Base-by-base conservation (phyloP, 2,113 vertebrate genomes). In the Percina caprodes region DNA sequence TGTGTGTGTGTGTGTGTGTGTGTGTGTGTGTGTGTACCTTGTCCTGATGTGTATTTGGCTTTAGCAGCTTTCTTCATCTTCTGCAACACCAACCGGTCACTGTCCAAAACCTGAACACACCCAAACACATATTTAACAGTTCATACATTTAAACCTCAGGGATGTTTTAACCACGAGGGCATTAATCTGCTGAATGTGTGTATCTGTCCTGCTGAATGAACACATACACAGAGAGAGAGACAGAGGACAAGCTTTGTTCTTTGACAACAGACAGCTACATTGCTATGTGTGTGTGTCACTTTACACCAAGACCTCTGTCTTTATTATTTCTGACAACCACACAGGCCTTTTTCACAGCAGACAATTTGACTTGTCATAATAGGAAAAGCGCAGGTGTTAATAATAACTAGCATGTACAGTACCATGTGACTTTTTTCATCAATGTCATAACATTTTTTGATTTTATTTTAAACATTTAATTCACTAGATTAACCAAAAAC, bases 21-120 rank as follows among this genome's bases (percentile, higher is more conserved):
- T 10, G 42, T 24, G 39, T n/a, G 46, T 33, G 9, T 45, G 39
- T 55, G 54, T 39, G 18, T 76, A 93, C 92, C 92, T 90, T 93
- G 91, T 72, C 92, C 92, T 79, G 92, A 84, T 24, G 84, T 49
- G 54, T 89, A 93, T 79, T 93, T 93, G 80, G 92, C 85, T 87
- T 93, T 93, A 12, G 92, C 89, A 52, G 92, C 91, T 91, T 93
- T 93, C 73, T 91, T 93, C 92, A 93, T 93, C 82, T 93, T 93
- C 80, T 92, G 91, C 74, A 93, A 30, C 63, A 93, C 82, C 83
- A 92, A 60, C 12, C 91, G 84, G 71, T 92, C 92, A 5, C 92
- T 91, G 77, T 91, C 92, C 74, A 93, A 56, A 84, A 67, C 87
- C 92, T 92, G 63, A 62, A 62, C 21, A 58, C 49, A 77, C 35